Conservation (phyloP, 2,888 invertebrate genomes). For the Zhengitettix transpicula region DNA sequence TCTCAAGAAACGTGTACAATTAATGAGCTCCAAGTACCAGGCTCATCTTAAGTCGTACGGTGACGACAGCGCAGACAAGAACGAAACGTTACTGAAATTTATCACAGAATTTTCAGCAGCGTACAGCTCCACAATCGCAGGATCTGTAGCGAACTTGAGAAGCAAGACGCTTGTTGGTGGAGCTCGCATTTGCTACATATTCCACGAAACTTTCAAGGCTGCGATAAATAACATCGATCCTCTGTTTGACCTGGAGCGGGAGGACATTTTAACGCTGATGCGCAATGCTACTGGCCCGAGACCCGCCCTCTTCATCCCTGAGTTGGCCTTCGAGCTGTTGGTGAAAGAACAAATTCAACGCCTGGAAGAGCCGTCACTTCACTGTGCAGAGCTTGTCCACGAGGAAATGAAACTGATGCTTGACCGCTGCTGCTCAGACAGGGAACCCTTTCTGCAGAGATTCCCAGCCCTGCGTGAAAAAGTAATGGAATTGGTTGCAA, state of each 20-base stretch:
- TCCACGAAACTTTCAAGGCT: slow-evolving; percentile 44
- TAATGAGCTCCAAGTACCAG: slow-evolving; percentile 97
- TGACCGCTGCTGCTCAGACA: slow-evolving; percentile 42
- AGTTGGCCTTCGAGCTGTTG: no score
- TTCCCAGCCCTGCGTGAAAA: slow-evolving; percentile 43
- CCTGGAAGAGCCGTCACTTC: slow-evolving; percentile 41
- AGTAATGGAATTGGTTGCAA: slow-evolving; percentile 43
- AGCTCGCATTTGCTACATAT: slow-evolving; percentile 46
- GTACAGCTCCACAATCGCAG: slow-evolving; percentile 96
- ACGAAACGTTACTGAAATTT: slow-evolving; percentile 90
- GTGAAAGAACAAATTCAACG: no score
- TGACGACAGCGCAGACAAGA: slow-evolving; percentile 91
- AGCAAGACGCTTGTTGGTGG: slow-evolving; percentile 75
- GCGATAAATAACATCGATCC: slow-evolving; percentile 40
- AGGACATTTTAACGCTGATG: no score
- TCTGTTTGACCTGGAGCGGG: slow-evolving; percentile 34
- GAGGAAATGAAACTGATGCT: slow-evolving; percentile 49
- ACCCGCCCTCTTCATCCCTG: no score
- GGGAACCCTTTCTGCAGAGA: slow-evolving; percentile 38
- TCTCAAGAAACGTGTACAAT: slow-evolving; percentile 93
- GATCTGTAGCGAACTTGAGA: slow-evolving; percentile 92
- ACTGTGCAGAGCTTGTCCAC: slow-evolving; percentile 43
- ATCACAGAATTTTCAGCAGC: slow-evolving; percentile 98
- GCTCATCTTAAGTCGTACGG: slow-evolving; percentile 89
- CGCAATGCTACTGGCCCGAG: no score